Base-by-base conservation (phyloP, 2,888 invertebrate genomes). In the Limnephilus auricula region DNA sequence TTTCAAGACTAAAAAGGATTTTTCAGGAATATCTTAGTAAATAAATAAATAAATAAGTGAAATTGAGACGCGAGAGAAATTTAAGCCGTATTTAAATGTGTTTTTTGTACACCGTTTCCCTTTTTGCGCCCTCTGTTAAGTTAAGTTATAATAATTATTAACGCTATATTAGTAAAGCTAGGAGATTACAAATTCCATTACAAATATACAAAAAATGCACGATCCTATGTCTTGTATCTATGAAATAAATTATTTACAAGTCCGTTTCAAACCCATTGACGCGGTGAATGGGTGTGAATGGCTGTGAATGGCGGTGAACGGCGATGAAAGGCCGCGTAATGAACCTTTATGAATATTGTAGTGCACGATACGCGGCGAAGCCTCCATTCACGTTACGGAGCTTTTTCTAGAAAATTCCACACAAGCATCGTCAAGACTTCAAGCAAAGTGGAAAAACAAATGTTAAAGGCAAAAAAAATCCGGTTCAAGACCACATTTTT, bases 241-340 rank as follows among this genome's bases (percentile, higher is more conserved):
- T 65, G 65, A 65, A 65, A 65, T n/a, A 65, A 32, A 34, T 34
- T 82, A 18, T 40, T 40, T 40, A 37, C 32, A 37, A 82, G 82
- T 82, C 82, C 34, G 34, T 34, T 82, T 2, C 82, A 82, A 37
- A 82, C 25, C 32, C 34, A 9, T 34, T 82, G 82, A 82, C 9
- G 34, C 31, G 82, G 18, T 82, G 82, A 82, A 50, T 50, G 45
- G 45, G n/a, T n/a, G n/a, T n/a, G n/a, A n/a, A n/a, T n/a, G n/a
- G n/a, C n/a, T n/a, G n/a, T n/a, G n/a, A n/a, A n/a, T n/a, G n/a
- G 34, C 31, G 82, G 18, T 82, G 82, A 82, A 40, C 5, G 40
- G 40, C 40, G 12, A 34, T 82, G 82, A 82, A 65, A n/a, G n/a
- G 65, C 65, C 65, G n/a, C 65, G 65, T 82, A 25, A 82, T 82